Evolutionary conservation across 1,140 invertebrate genomes (phyloP).

Genomic region (Halesus radiatus): DNA sequence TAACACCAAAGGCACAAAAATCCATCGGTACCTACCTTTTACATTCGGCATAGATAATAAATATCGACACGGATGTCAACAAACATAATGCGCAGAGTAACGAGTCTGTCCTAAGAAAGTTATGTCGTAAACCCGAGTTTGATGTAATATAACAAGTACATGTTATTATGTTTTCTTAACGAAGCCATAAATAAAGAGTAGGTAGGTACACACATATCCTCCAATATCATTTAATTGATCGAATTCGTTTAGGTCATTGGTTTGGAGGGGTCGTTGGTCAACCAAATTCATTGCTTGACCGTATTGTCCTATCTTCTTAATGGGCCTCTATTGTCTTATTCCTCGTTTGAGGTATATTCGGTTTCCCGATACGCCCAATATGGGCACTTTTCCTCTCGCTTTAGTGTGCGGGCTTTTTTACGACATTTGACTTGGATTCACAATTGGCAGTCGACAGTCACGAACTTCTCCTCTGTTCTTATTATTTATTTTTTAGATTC

Average conservation of each 20-base stretch:
- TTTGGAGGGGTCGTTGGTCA: constrained; percentile 42
- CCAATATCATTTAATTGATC: constrained; percentile 58
- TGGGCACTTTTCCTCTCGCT: constrained; percentile 2
- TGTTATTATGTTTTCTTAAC: not conserved
- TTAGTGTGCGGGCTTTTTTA: constrained; percentile 51
- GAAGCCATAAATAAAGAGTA: constrained; percentile 10
- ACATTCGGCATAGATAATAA: not conserved
- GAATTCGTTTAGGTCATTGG: constrained; percentile 46
- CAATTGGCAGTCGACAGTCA: not conserved
- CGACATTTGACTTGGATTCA: constrained; percentile 32
- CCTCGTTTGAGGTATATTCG: constrained; percentile 38
- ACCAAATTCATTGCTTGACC: constrained; percentile 45
- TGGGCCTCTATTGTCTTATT: constrained; percentile 46
- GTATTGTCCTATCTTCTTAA: constrained; percentile 52
- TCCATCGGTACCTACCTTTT: no score
- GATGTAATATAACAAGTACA: not conserved
- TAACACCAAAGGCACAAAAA: no score
- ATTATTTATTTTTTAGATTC: no score
- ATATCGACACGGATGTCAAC: not conserved
- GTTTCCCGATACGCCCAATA: constrained; percentile 40
- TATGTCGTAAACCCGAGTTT: not conserved
- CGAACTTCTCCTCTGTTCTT: no score
- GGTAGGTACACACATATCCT: constrained; percentile 6
- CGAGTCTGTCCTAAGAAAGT: not conserved
- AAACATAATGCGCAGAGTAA: no score